Percentiles rank a stretch among this genome's conserved stretches.
These are phyloP conservation scores for Coecobrya sp. DNA, from an alignment of 2,888 invertebrate species.

Conservation along the genomic window DNA sequence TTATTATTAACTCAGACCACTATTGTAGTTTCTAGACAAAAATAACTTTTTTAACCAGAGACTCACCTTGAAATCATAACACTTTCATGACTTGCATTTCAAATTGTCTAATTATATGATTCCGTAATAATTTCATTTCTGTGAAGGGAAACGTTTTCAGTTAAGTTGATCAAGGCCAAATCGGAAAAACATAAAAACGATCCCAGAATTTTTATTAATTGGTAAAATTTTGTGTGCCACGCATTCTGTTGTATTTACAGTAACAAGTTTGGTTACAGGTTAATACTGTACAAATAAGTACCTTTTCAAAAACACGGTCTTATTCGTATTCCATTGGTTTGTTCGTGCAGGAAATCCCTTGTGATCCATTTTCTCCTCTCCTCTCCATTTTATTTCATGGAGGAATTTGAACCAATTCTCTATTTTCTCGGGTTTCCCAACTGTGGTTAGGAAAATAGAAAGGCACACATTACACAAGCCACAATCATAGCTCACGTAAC, in stretches of 20 bases:
- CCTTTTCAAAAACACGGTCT: slow-evolving; percentile 20
- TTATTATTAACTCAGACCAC: neutral
- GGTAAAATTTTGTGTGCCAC: neutral
- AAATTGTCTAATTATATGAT: neutral
- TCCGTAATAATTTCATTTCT: neutral
- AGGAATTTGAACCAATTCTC: slow-evolving; percentile 43
- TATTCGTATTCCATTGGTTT: neutral
- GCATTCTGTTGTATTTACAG: neutral
- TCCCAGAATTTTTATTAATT: neutral
- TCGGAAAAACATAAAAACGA: neutral
- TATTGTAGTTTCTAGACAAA: neutral
- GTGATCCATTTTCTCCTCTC: slow-evolving; percentile 27
- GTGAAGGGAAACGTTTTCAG: neutral
- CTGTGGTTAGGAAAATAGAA: neutral
- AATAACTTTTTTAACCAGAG: neutral
- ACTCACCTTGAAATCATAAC: neutral
- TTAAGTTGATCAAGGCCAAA: neutral
- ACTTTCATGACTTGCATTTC: neutral
- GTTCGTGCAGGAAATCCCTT: slow-evolving; percentile 44
- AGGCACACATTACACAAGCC: neutral
- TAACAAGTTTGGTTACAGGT: neutral
- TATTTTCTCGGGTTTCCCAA: neutral
- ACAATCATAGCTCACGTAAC: slow-evolving; percentile 46
- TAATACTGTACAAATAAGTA: neutral
- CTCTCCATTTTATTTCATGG: slow-evolving; percentile 37